Evolutionary conservation across 2,888 invertebrate species (phyloP).

Genomic region (Leistus spinibarbis): DNA sequence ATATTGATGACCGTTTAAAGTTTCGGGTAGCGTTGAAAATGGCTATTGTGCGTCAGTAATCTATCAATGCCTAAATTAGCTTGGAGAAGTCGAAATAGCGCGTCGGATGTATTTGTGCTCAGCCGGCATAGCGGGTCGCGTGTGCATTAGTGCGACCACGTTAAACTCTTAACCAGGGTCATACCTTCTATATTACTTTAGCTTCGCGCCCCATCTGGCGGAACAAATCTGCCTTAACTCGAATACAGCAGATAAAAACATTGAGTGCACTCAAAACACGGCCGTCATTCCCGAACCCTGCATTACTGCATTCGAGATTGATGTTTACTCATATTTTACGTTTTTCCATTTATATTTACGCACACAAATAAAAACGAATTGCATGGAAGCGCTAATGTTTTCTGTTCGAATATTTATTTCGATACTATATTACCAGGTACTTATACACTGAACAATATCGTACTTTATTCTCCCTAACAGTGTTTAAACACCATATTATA

Average conservation of each 20-base stretch:
- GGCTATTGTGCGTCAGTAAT: not conserved
- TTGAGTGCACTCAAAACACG: not conserved
- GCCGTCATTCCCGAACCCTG: too few species aligned
- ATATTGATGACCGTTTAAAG: not conserved
- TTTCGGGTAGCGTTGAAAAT: conserved; percentile 3
- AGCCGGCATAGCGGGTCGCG: not conserved
- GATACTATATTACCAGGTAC: too few species aligned
- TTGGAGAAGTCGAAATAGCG: not conserved
- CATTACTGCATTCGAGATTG: not conserved
- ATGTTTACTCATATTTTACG: not conserved
- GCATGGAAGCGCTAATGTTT: not conserved
- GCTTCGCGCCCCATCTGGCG: not conserved
- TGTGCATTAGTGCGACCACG: conserved; percentile 4
- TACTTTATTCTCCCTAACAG: too few species aligned
- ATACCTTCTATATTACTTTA: not conserved
- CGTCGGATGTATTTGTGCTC: not conserved
- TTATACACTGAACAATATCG: too few species aligned
- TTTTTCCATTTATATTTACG: not conserved
- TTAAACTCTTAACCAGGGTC: conserved; percentile 5
- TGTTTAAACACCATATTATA: too few species aligned
- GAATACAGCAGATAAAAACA: not conserved
- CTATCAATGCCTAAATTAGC: not conserved
- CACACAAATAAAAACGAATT: not conserved
- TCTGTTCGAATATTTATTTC: too few species aligned
- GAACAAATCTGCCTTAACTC: not conserved